Evolutionary conservation across 2,888 invertebrate genomes (phyloP).

Genomic region (Calameuta filiformis): DNA sequence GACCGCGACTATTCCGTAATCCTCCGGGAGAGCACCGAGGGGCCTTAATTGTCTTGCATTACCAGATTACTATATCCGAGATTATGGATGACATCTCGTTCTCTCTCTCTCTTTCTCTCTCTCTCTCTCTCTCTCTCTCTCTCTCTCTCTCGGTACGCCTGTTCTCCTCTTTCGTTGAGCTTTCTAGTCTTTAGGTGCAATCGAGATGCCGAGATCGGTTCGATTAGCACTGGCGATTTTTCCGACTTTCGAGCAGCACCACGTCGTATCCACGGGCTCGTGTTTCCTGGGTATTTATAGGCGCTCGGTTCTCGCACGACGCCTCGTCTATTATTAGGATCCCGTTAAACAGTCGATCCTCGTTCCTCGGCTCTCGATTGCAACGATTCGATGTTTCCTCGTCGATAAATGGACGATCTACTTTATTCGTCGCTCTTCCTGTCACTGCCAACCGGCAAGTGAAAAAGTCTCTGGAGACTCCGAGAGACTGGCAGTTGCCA

Average conservation of each 20-base stretch:
- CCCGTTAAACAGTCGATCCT: conserved; percentile 34
- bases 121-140: conserved; percentile 12
- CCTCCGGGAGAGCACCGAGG: conserved; percentile 1
- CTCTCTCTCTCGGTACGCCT: conserved; percentile 13
- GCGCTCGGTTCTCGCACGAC: conserved; percentile 43
- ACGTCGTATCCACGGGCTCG: conserved; percentile 39
- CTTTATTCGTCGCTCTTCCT: conserved; percentile 18
- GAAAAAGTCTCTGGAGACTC: too few relatives aligned
- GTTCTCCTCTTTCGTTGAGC: not conserved
- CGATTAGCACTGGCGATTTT: conserved; percentile 24
- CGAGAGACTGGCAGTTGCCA: too few relatives aligned
- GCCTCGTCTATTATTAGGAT: conserved; percentile 51
- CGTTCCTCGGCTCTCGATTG: too few relatives aligned
- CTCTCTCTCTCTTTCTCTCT: conserved; percentile 10
- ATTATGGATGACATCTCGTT: conserved; percentile 25
- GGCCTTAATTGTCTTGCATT: conserved; percentile 37
- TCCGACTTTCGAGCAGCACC: conserved; percentile 14
- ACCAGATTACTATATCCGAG: conserved; percentile 27
- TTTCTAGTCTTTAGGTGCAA: not conserved
- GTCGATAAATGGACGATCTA: conserved; percentile 14
- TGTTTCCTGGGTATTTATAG: conserved; percentile 47
- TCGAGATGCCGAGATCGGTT: conserved; percentile 32
- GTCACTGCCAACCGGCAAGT: conserved; percentile 1
- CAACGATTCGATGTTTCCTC: too few relatives aligned
- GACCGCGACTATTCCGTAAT: conserved; percentile 19